Conservation (phyloP, 2,797 vertebrate species). For the Heliangelus exortis region DNA sequence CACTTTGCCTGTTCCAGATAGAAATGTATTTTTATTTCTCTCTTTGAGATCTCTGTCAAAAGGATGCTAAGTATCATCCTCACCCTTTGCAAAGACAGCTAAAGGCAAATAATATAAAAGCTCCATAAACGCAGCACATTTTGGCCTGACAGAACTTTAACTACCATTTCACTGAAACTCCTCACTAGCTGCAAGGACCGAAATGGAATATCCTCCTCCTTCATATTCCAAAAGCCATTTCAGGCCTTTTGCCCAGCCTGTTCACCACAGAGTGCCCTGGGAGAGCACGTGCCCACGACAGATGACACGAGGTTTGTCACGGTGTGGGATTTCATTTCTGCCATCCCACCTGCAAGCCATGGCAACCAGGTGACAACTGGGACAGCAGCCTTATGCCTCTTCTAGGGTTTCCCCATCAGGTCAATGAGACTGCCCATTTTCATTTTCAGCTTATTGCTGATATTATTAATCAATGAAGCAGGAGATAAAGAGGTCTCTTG, state of each 20-base stretch:
- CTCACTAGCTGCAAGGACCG: neutral
- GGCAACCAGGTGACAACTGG: neutral
- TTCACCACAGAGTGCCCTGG: neutral
- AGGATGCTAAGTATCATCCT: neutral
- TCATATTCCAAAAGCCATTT: neutral
- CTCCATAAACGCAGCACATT: neutral
- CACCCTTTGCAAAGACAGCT: neutral
- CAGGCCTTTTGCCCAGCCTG: neutral
- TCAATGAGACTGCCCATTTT: neutral
- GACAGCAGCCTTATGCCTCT: neutral
- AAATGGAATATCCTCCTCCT: neutral
- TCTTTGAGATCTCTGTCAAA: conserved; percentile 10
- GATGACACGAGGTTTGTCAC: neutral
- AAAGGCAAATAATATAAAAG: neutral
- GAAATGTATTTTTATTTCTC: neutral
- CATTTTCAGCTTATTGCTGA: neutral
- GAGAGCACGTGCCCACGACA: neutral
- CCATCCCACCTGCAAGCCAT: neutral
- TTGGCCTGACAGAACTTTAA: neutral
- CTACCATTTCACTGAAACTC: neutral
- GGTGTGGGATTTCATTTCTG: neutral
- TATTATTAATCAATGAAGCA: neutral
- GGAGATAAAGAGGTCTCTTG: neutral
- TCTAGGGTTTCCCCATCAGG: neutral
- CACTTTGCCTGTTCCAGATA: neutral